Base-by-base conservation (phyloP, 1,140 invertebrate genomes). In the Zophobas atratus region DNA sequence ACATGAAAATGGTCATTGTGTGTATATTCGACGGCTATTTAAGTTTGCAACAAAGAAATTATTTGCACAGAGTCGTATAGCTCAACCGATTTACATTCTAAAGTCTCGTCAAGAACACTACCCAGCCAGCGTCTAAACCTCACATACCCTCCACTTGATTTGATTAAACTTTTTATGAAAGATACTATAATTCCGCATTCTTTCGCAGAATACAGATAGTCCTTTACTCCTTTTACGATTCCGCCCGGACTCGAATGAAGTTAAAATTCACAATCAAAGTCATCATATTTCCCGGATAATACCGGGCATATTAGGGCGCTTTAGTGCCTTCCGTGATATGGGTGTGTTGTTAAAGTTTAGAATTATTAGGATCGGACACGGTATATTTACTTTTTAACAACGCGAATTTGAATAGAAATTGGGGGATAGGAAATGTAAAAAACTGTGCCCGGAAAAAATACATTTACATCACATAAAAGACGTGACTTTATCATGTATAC, bases 91-190 rank as follows among this genome's bases (percentile, higher is more conserved):
- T 20, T 20, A 20, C 20, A 20, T 20, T 20, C 20, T 20, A 20
- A 20, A 20, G 20, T 20, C 20, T 20, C 20, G 20, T 20, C 20
- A 20, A 20, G 20, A 20, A 20, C 20, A 20, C 20, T 20, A 20
- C 20, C 6, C 57, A 63, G 57, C 8, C 57, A 38, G 57, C 57
- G 57, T 63, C 57, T 38, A 6, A 63, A 63, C 39, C 57, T 67
- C 60, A 67, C 38, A 67, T 43, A 67, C 60, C 43, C 38, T 67
- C 43, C 41, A 39, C 60, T 67, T 67, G 60, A 67, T 67, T 67
- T 67, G 60, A 67, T 67, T 67, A 67, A 67, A 67, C 43, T 67
- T 67, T 67, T 67, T 67, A 67, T 67, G 60, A 67, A 36, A 41
- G 60, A 67, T 67, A 32, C 38, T 38, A 67, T 67, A 43, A 67